A percentile compares a stretch with the other conserved stretches of the same genome.
Conservation (phyloP, 1,140 invertebrate genomes). For the Rhagoletis pomonella region DNA sequence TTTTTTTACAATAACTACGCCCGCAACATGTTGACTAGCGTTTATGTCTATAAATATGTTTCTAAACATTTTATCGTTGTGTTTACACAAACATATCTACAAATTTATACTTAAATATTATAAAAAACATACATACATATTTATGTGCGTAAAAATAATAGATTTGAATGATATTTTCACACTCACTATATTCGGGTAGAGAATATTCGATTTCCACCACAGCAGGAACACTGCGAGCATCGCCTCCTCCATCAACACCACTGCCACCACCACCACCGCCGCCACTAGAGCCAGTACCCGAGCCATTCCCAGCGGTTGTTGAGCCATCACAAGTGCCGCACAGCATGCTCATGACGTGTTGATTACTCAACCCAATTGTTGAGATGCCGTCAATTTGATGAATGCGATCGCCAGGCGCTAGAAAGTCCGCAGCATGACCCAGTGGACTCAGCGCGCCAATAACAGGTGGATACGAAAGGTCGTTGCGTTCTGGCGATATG, state of each 20-base stretch:
- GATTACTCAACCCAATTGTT: constrained; percentile 84
- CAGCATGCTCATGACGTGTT: constrained; percentile 85
- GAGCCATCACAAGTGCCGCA: constrained; percentile 75
- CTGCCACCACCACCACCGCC: constrained; percentile 74
- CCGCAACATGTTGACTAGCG: too few relatives aligned
- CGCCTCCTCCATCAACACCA: constrained; percentile 74
- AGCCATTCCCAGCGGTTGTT: constrained; percentile 6
- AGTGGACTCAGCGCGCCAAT: constrained; percentile 70
- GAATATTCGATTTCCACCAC: constrained; percentile 89
- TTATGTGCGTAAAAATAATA: background rate
- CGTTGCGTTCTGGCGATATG: constrained; percentile 66
- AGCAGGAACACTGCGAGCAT: constrained; percentile 74
- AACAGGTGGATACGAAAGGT: constrained; percentile 73
- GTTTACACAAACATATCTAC: too few relatives aligned
- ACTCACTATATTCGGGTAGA: constrained; percentile 84
- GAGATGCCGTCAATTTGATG: constrained; percentile 88
- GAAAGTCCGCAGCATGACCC: constrained; percentile 73
- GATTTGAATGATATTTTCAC: background rate
- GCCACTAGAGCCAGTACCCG: constrained; percentile 44
- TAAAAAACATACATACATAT: too few relatives aligned
- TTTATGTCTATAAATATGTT: too few relatives aligned
- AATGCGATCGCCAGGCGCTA: constrained; percentile 85
- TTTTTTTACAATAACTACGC: too few relatives aligned
- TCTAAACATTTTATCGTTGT: too few relatives aligned
- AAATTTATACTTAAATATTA: too few relatives aligned